Base-by-base conservation (phyloP, 2,888 invertebrate species). In the Rhamnusium bicolor region DNA sequence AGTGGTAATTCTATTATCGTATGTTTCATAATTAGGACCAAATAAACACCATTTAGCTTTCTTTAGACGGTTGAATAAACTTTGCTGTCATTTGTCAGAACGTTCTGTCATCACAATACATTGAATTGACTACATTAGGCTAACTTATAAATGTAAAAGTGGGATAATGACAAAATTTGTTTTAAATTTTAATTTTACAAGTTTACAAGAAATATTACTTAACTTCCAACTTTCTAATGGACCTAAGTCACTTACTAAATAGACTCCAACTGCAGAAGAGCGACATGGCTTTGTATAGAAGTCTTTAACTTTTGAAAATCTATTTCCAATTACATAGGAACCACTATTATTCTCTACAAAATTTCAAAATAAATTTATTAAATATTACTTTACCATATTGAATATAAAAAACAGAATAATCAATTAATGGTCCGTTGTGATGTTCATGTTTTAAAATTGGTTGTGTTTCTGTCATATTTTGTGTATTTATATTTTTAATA, bases 161-260 rank as follows among this genome's bases (percentile, higher is more conserved):
- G 40, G 40, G n/a, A 40, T n/a, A 12, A 53, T 12, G 1, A 53
- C 53, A 53, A 53, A 53, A 21, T 19, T 56, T 16, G 27, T 7
- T 14, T 56, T 27, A n/a, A 56, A 56, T 56, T 56, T 56, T 4
- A 56, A n/a, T 56, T 56, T 56, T 14, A 29, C 29, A 56, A 29
- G 29, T 56, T 56, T 56, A n/a, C 12, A 29, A 56, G 14, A 27
- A 27, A 56, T 56, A 29, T 56, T 29, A 6, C 29, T 16, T 29
- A 56, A n/a, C 27, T 27, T 29, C 56, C 56, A 56, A 12, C 29
- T 16, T 56, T 56, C 6, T 24, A 54, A 54, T 19, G 14, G 5
- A n/a, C 24, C 24, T n/a, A 54, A 24, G n/a, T 54, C n/a, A 10
- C 24, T 14, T 2, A 24, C 19, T 7, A 10, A 27, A 54, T 54